Base-by-base conservation (phyloP, 2,888 invertebrate genomes). In the Aspidapion aeneum region DNA sequence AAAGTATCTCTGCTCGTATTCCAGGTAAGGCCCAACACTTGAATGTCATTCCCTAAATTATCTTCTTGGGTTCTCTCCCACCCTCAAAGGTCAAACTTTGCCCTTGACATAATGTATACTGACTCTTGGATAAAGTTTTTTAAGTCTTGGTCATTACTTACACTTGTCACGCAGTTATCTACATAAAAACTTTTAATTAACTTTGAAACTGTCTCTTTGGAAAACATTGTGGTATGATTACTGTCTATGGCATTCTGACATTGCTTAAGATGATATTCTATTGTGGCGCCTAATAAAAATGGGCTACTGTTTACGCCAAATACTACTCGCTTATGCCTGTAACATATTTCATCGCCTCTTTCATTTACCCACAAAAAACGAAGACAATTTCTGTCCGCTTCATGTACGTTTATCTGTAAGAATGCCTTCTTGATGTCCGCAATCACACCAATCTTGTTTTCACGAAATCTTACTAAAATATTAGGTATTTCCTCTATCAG, bases 341-440 rank as follows among this genome's bases (percentile, higher is more conserved):
- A 69, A 17, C 65, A 22, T 21, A 35, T 62, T 49, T 49, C 52
- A 19, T 66, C 35, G 1, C 61, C 63, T 1, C 65, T 57, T 17
- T 9, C 12, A 17, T 62, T 51, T 12, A 63, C 67, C 72, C 73
- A 72, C 5, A 76, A 62, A 63, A 75, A 75, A 55, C 69, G 50
- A 1, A 74, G 58, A 60, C 63, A 73, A 55, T 74, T 65, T 55
- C 75, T 59, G 55, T 77, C 74, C 5, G 64, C 49, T 61, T 63
- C 21, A 5, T 62, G 19, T 0, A 74, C 21, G 49, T 63, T 64
- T 16, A 75, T 73, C 66, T 73, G 74, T 17, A 73, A 63, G 62
- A 76, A 76, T 0, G 74, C 75, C 57, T 73, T 73, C n/a, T 65
- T 22, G 1, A 77, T 74, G 62, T 74, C 73, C 5, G 72, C 58